These are phyloP conservation scores for Cryptoblepharus egeriae DNA, from an alignment of 2,797 vertebrate species.

Conservation along the genomic window DNA sequence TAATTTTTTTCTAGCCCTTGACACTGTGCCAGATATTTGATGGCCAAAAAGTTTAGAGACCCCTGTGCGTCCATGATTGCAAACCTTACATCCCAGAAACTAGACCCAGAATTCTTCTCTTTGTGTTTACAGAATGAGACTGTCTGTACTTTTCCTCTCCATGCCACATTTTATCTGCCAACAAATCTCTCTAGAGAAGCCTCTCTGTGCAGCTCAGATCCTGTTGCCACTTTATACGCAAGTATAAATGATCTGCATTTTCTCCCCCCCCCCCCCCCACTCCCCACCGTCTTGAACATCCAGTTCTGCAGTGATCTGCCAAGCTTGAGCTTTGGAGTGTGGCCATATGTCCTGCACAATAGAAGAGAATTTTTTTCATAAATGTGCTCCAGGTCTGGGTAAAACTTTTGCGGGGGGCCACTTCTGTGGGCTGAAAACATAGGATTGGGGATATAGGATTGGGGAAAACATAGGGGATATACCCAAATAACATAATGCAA, in stretches of 20 bases:
- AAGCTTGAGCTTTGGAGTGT: constrained; percentile 2
- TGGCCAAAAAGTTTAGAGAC: too few species aligned
- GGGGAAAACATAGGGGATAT: too few species aligned
- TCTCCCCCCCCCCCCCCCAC: background rate
- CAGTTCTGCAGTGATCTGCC: constrained; percentile 24
- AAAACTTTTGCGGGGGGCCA: background rate
- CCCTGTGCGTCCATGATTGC: too few species aligned
- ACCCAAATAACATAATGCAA: too few species aligned
- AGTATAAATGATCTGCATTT: background rate
- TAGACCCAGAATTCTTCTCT: background rate
- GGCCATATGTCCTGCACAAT: background rate
- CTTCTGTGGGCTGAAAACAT: background rate
- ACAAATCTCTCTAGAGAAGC: background rate
- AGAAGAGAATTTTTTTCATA: background rate
- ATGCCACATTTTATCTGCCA: background rate
- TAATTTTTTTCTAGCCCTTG: too few species aligned
- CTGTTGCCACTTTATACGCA: background rate
- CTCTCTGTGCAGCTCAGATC: constrained; percentile 3
- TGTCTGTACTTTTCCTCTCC: background rate
- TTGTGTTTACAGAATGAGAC: constrained; percentile 3
- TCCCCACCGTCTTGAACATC: background rate
- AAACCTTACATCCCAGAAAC: background rate
- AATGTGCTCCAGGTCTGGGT: background rate
- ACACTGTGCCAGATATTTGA: too few species aligned
- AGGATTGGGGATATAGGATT: too few species aligned